Base-by-base conservation (phyloP, 2,888 invertebrate species). In the Resseliella maxima region DNA sequence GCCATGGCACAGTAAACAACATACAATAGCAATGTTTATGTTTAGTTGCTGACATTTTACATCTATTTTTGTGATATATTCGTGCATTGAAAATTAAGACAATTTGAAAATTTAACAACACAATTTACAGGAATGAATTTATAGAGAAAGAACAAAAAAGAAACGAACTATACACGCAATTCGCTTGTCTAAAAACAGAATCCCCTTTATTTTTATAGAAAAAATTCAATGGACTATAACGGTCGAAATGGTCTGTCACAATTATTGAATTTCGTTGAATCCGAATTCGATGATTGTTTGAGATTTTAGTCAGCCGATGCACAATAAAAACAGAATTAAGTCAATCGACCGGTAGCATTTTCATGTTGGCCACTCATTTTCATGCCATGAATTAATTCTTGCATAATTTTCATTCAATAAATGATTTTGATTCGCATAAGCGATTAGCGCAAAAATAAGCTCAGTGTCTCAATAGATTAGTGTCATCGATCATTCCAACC, bases 1-100 rank as follows among this genome's bases (percentile, higher is more conserved):
- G 50, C 6, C 21, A 50, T 50, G 15, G 21, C 50, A 50, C 41
- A 41, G 12, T 41, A 41, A 8, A 41, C 41, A n/a, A n/a, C n/a
- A n/a, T n/a, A 41, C 41, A 50, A 59, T 72, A 35, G 27, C 10
- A 72, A 72, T 72, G 41, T 72, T 72, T 31, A 72, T 31, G 31
- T 31, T 31, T 59, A 59, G 24, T 31, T 27, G 31, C 15, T 72
- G 72, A 72, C 72, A 35, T 72, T 72, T 31, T 72, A 72, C 72
- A 72, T 72, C 72, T 72, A 72, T 72, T 72, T 72, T 72, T 72
- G 72, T 72, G 72, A 72, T 72, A 72, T 72, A 72, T 72, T 72
- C 15, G 27, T 31, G 31, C 72, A 72, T 72, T 72, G 72, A 72
- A 72, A 72, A 72, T 72, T 72, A 35, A 72, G 35, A 72, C 72